Evolutionary conservation across 2,888 invertebrate species (phyloP).

Genomic region (Harpalus rufipes): DNA sequence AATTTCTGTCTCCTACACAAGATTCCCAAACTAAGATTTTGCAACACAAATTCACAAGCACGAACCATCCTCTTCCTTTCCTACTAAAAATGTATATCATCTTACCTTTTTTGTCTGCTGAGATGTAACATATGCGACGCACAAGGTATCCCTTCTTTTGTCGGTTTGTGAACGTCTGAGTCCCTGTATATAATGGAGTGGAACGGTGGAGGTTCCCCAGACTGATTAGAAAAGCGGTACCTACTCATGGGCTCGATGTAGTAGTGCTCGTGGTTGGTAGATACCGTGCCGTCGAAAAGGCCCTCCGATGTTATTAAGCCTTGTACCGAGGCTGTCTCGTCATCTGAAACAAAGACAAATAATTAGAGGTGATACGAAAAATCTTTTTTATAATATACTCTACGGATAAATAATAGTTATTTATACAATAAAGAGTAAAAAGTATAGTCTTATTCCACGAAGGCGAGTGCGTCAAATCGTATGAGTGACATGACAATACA

Average conservation of each 20-base stretch:
- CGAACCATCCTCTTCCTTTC: too few species aligned
- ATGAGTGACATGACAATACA: too few species aligned
- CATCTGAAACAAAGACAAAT: constrained; percentile 82
- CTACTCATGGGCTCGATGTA: constrained; percentile 90
- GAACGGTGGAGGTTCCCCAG: constrained; percentile 78
- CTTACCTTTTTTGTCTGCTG: constrained; percentile 66
- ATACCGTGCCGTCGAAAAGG: constrained; percentile 93
- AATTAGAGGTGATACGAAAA: too few species aligned
- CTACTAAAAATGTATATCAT: not conserved
- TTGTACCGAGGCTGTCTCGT: constrained; percentile 89
- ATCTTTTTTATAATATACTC: too few species aligned
- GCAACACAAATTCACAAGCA: not conserved
- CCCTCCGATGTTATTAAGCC: constrained; percentile 93
- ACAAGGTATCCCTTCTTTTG: constrained; percentile 72
- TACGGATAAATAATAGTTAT: too few species aligned
- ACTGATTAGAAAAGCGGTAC: constrained; percentile 78
- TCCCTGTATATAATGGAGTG: constrained; percentile 92
- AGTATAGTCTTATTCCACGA: too few species aligned
- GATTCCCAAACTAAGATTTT: not conserved
- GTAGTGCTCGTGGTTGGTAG: constrained; percentile 87
- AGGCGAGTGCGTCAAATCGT: too few species aligned
- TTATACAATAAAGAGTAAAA: too few species aligned
- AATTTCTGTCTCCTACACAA: constrained; percentile 17
- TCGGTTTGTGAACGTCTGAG: constrained; percentile 85
- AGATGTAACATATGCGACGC: constrained; percentile 74